Conservation (phyloP, 1,140 invertebrate genomes). For the Sarcophaga peregrina region DNA sequence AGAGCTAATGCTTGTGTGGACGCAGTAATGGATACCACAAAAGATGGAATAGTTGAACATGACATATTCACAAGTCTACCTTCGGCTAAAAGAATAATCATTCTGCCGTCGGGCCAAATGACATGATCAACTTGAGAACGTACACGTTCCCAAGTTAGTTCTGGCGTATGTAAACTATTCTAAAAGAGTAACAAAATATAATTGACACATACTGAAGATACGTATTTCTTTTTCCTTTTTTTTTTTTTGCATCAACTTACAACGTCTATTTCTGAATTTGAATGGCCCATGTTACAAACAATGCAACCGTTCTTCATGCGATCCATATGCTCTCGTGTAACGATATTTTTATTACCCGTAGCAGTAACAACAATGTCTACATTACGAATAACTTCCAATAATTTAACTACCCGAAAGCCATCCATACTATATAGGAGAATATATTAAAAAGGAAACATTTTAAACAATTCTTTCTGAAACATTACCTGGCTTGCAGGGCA, state of each 20-base stretch:
- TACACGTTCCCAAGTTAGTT: constrained; percentile 96
- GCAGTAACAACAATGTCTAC: constrained; percentile 96
- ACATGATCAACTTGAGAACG: constrained; percentile 97
- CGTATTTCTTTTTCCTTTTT: no score
- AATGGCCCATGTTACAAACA: constrained; percentile 98
- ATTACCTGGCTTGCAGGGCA: constrained; percentile 92
- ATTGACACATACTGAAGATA: not conserved
- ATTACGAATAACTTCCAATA: constrained; percentile 89
- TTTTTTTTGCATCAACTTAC: constrained; percentile 73
- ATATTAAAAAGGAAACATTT: not conserved
- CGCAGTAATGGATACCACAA: constrained; percentile 96
- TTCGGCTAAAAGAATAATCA: constrained; percentile 92
- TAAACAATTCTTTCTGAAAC: not conserved
- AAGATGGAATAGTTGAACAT: constrained; percentile 96
- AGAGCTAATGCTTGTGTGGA: constrained; percentile 93
- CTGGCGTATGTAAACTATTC: constrained; percentile 93
- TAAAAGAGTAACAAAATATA: constrained; percentile 61
- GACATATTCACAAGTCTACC: constrained; percentile 95
- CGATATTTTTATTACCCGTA: constrained; percentile 96
- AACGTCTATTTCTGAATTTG: constrained; percentile 97
- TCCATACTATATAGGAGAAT: constrained; percentile 82
- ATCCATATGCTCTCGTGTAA: constrained; percentile 94
- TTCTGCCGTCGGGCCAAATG: constrained; percentile 93
- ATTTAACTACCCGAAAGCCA: constrained; percentile 92
- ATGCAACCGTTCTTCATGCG: constrained; percentile 96